Evolutionary conservation across 2,113 vertebrate species (phyloP).

Genomic region (Paradoxurus hermaphroditus): DNA sequence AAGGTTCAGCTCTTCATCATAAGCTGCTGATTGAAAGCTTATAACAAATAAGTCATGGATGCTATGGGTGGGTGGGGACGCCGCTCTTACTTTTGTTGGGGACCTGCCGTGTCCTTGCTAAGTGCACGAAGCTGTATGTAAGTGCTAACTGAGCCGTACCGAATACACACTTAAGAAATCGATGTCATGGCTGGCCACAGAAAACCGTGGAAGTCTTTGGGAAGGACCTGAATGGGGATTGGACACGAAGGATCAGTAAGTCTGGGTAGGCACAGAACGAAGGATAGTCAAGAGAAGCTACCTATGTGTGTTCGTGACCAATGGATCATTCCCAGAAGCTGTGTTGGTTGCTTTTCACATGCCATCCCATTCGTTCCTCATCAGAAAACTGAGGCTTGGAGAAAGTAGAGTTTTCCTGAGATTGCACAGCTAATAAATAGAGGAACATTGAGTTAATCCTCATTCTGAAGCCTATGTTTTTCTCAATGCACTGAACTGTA

Average conservation of each 20-base stretch:
- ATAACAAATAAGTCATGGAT: background rate
- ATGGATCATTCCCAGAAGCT: background rate
- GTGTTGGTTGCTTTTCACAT: accelerated
- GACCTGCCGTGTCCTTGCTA: background rate
- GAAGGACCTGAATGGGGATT: background rate
- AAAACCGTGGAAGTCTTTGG: background rate
- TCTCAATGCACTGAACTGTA: background rate
- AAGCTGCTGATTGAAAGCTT: background rate
- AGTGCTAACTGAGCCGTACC: background rate
- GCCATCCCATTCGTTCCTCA: background rate
- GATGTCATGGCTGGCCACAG: background rate
- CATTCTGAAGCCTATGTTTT: background rate
- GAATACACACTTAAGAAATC: background rate
- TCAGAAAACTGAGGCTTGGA: background rate
- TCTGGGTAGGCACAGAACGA: background rate
- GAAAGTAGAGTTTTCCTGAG: background rate
- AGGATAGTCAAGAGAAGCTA: background rate
- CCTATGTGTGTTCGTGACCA: background rate
- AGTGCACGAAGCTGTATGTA: background rate
- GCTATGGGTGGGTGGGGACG: accelerated
- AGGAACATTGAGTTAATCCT: background rate
- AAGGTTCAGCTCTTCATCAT: background rate
- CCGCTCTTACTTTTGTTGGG: background rate
- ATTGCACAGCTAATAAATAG: background rate
- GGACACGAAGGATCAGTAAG: background rate